These are phyloP conservation scores for Ganaspis sp. DNA, from an alignment of 1,140 invertebrate species.

Conservation along the genomic window DNA sequence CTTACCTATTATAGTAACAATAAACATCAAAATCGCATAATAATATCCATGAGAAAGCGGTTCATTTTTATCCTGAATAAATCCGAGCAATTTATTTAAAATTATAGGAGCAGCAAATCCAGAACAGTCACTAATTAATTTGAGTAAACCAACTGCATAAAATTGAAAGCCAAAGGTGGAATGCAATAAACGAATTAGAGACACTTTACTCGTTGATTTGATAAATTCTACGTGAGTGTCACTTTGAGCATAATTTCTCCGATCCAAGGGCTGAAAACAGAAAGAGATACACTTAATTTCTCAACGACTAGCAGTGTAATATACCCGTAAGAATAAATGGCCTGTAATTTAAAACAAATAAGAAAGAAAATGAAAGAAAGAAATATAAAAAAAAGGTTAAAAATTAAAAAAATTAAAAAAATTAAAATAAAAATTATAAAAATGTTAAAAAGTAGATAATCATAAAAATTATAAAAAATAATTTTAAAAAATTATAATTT, in stretches of 20 bases:
- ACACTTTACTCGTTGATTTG: conserved; percentile 73
- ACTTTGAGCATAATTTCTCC: conserved; percentile 23
- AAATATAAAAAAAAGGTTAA: too few relatives aligned
- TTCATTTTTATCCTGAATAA: conserved; percentile 85
- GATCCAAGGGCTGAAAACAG: conserved; percentile 47
- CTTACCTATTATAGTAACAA: conserved; percentile 82
- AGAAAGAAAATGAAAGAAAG: too few relatives aligned
- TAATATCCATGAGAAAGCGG: conserved; percentile 84
- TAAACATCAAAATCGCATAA: conserved; percentile 86
- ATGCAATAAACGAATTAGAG: conserved; percentile 86
- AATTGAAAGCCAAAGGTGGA: conserved; percentile 91
- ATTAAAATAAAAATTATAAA: too few relatives aligned
- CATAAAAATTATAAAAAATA: too few relatives aligned
- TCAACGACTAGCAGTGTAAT: too few relatives aligned
- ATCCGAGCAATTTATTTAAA: conserved; percentile 88
- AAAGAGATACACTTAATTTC: too few relatives aligned
- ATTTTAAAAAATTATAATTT: too few relatives aligned
- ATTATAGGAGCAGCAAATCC: conserved; percentile 94
- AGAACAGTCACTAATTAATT: conserved; percentile 88
- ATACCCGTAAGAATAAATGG: too few relatives aligned
- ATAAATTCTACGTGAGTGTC: conserved; percentile 27
- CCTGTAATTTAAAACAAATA: too few relatives aligned
- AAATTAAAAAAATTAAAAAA: too few relatives aligned
- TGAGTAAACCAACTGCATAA: conserved; percentile 91
- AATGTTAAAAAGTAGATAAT: too few relatives aligned